Percentiles rank a stretch among this genome's conserved stretches.
phyloP scores from a whole-genome alignment of 1,140 invertebrate genomes.

The Heterodera carotae region DNA sequence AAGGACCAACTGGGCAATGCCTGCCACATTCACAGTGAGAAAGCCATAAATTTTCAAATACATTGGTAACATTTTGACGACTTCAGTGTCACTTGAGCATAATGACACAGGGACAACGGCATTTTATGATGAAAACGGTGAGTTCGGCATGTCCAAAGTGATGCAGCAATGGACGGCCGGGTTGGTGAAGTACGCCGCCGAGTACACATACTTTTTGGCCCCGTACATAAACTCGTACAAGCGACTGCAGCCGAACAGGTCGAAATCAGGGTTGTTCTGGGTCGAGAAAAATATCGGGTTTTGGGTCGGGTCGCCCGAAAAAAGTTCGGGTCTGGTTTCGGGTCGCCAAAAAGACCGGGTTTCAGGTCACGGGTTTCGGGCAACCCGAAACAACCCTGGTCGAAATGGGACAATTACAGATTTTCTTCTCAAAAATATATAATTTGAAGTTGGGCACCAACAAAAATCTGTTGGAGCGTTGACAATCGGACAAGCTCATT shows the following conservation, averaged over 20 bases:
- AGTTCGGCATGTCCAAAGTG: constrained; percentile 20
- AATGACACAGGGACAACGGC: neutral
- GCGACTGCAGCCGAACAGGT: constrained; percentile 25
- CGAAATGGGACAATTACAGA: too few relatives aligned
- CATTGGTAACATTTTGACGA: neutral
- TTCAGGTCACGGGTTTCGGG: too few relatives aligned
- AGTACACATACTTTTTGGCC: constrained; percentile 20
- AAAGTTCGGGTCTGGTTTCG: too few relatives aligned
- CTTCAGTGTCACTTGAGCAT: constrained; percentile 18
- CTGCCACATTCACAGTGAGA: constrained; percentile 29
- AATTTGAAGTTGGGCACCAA: constrained; percentile 17
- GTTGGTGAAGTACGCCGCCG: constrained; percentile 12
- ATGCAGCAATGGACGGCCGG: constrained; percentile 16
- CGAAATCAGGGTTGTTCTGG: neutral
- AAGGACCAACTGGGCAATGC: neutral
- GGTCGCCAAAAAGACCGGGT: too few relatives aligned
- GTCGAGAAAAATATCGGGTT: too few relatives aligned
- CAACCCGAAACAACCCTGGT: too few relatives aligned
- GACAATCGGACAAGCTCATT: constrained; percentile 23
- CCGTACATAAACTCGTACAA: constrained; percentile 30
- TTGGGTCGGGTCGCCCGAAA: too few relatives aligned
- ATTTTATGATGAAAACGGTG: constrained; percentile 14
- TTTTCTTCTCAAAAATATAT: too few relatives aligned
- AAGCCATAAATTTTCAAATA: too few relatives aligned
- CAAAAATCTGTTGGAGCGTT: constrained; percentile 23